Evolutionary conservation across 1,140 invertebrate genomes (phyloP).

Genomic region (Aricia agestis): DNA sequence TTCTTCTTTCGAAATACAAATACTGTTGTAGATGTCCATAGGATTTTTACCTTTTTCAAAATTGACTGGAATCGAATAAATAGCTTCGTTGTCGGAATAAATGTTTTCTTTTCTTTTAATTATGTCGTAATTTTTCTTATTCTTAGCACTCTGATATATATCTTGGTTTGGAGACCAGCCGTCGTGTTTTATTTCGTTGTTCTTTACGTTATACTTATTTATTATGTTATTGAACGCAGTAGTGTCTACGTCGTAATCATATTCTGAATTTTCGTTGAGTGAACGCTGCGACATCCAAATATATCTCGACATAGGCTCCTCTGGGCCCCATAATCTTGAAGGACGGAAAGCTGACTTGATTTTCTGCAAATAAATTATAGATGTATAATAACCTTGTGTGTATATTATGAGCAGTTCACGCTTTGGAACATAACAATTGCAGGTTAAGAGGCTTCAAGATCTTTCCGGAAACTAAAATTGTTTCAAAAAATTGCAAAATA

Average conservation of each 20-base stretch:
- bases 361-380: conserved; percentile 50
- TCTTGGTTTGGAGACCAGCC: conserved; percentile 40
- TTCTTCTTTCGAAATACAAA: conserved; percentile 59
- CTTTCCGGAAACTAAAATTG: too few species aligned
- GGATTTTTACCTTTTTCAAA: conserved; percentile 41
- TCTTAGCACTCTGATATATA: conserved; percentile 47
- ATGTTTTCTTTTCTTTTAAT: conserved; percentile 33
- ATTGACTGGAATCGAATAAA: conserved; percentile 45
- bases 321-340: conserved; percentile 64
- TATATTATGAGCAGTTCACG: neutral
- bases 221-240: conserved; percentile 50
- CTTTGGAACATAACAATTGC: too few species aligned
- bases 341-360: conserved; percentile 59
- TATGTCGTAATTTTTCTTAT: conserved; percentile 39
- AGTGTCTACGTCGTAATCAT: conserved; percentile 44
- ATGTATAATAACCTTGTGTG: neutral
- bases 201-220: conserved; percentile 40
- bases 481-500: too few species aligned
- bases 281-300: conserved; percentile 67
- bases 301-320: conserved; percentile 62
- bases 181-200: conserved; percentile 47
- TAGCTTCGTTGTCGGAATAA: conserved; percentile 36
- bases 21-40: conserved; percentile 55
- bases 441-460: too few species aligned
- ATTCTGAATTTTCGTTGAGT: conserved; percentile 44